Evolutionary conservation across 2,113 vertebrate species (phyloP).

Genomic region (Gobius niger): DNA sequence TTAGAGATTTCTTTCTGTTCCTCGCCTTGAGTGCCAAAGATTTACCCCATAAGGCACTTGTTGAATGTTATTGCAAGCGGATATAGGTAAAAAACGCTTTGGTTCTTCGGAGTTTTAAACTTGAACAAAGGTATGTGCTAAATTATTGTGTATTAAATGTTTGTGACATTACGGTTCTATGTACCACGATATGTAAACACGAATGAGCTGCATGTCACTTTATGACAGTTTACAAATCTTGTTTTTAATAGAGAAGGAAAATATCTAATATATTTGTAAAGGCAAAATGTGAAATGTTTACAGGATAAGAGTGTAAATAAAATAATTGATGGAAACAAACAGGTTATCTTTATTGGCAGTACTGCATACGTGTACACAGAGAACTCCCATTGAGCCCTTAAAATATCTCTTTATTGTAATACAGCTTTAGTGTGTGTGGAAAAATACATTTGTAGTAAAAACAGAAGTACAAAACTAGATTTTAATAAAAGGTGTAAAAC

Average conservation of each 20-base stretch:
- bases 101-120: background rate
- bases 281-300: slow-evolving; percentile 17
- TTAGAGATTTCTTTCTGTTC: no score
- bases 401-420: slow-evolving; percentile 56
- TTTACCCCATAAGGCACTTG: slow-evolving; percentile 22
- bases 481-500: slow-evolving; percentile 38
- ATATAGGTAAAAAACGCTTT: background rate
- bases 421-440: slow-evolving; percentile 59
- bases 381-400: slow-evolving; percentile 34
- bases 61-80: background rate
- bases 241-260: slow-evolving; percentile 15
- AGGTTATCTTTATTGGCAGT: slow-evolving; percentile 67
- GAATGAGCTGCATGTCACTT: slow-evolving; percentile 16
- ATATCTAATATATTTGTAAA: slow-evolving; percentile 12
- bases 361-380: slow-evolving; percentile 65
- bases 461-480: slow-evolving; percentile 64
- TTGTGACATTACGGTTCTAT: background rate
- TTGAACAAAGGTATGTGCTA: background rate
- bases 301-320: slow-evolving; percentile 40
- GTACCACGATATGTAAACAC: slow-evolving; percentile 47
- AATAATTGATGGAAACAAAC: background rate
- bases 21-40: background rate
- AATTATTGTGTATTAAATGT: slow-evolving; percentile 1
- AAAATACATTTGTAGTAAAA: slow-evolving; percentile 70
- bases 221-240: slow-evolving; percentile 40